Percentiles rank a stretch among this genome's conserved stretches.
Evolutionary conservation across 1,140 invertebrate species (phyloP).

Genomic region (Cydia fagiglandana): DNA sequence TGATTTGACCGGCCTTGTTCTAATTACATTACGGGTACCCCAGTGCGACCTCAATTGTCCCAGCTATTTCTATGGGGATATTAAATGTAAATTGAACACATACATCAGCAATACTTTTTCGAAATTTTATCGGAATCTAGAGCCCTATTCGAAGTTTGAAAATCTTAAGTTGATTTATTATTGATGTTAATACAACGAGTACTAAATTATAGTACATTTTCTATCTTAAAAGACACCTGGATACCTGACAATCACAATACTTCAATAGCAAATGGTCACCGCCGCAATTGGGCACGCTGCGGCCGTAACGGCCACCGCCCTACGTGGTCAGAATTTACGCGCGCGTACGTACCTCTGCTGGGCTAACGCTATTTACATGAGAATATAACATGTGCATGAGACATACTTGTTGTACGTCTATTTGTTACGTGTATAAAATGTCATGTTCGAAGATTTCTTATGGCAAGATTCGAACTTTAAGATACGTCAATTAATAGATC

Average conservation of each 20-base stretch:
- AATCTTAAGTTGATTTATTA: too few species aligned
- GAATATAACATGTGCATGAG: neutral
- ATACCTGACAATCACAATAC: conserved; percentile 3
- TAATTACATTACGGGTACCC: neutral
- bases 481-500: too few species aligned
- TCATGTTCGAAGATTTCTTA: too few species aligned
- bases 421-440: neutral
- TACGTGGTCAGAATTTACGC: conserved; percentile 25
- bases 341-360: neutral
- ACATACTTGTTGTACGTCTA: neutral
- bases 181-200: too few species aligned
- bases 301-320: conserved; percentile 12
- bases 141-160: too few species aligned
- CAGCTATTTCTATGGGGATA: neutral
- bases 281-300: conserved; percentile 11
- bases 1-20: neutral
- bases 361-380: neutral
- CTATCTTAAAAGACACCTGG: neutral
- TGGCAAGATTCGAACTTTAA: too few species aligned
- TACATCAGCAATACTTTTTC: too few species aligned
- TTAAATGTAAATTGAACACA: too few species aligned
- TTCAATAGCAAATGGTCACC: neutral
- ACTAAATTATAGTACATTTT: neutral
- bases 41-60: neutral
- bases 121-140: too few species aligned